A percentile compares a stretch with the other conserved stretches of the same genome.
phyloP scores from a whole-genome alignment of 2,113 vertebrate species.

The Vulpes vulpes region DNA sequence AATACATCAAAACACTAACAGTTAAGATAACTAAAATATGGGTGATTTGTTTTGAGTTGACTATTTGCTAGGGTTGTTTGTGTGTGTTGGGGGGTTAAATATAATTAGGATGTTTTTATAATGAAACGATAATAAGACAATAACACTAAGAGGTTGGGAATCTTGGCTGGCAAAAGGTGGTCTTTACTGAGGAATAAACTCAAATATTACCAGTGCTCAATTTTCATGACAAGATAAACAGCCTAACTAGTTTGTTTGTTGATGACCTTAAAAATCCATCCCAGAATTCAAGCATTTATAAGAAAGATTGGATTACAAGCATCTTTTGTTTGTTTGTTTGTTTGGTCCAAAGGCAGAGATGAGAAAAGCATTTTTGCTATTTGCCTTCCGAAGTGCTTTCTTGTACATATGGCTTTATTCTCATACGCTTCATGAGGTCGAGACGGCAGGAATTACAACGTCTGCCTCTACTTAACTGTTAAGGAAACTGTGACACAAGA shows the following conservation, averaged over 20 bases:
- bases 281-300: background rate
- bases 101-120: background rate
- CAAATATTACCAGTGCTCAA: background rate
- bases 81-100: background rate
- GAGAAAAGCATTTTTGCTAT: background rate
- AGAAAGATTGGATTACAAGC: background rate
- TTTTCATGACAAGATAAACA: background rate
- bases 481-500: background rate
- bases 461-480: background rate
- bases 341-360: background rate
- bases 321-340: background rate
- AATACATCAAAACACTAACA: background rate
- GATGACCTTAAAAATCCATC: background rate
- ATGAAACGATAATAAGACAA: background rate
- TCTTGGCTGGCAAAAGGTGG: background rate
- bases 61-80: background rate
- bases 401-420: background rate
- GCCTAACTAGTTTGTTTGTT: background rate
- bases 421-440: background rate
- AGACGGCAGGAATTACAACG: accelerated
- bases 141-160: background rate
- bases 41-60: background rate
- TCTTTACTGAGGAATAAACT: background rate
- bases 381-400: background rate
- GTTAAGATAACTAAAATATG: background rate